A percentile compares a stretch with the other conserved stretches of the same genome.
These are phyloP conservation scores for Drosophila prolongata DNA, from an alignment of 2,888 invertebrate genomes.

Conservation along the genomic window DNA sequence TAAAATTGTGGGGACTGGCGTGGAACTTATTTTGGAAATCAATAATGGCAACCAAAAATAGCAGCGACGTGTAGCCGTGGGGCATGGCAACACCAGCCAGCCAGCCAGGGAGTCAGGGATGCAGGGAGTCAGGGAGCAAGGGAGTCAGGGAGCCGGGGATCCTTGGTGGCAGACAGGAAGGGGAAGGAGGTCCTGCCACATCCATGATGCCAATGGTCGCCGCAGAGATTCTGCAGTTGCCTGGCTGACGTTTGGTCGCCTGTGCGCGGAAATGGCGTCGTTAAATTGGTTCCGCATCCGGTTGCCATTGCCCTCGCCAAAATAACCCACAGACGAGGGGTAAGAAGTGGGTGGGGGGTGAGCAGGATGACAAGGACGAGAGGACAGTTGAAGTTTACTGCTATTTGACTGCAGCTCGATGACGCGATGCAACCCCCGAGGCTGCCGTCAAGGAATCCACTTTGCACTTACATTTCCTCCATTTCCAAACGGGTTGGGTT, in stretches of 20 bases:
- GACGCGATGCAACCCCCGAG: constrained; percentile 35
- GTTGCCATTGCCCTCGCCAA: constrained; percentile 28
- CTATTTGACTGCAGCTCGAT: constrained; percentile 37
- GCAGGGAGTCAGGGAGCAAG: accelerated
- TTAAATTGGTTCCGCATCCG: constrained; percentile 57
- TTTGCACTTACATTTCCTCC: constrained; percentile 36
- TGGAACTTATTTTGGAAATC: constrained; percentile 13
- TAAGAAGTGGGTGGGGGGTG: no score
- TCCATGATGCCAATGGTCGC: constrained; percentile 42
- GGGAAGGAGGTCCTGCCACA: constrained; percentile 22
- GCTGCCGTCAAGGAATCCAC: constrained; percentile 31
- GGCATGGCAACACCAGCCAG: background rate
- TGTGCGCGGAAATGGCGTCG: constrained; percentile 47
- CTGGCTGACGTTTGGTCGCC: constrained; percentile 28
- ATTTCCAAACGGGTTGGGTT: background rate
- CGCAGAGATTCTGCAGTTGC: constrained; percentile 51
- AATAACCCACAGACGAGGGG: constrained; percentile 7
- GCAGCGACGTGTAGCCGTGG: background rate
- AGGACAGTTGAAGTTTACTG: constrained; percentile 29
- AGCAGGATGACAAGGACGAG: constrained; percentile 9
- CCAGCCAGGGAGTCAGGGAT: no score
- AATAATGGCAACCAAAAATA: constrained; percentile 9
- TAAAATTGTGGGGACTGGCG: constrained; percentile 11
- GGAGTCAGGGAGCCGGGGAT: no score
- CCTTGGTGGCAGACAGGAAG: constrained; percentile 3